Percentiles rank a stretch among this genome's conserved stretches.
phyloP scores from a whole-genome alignment of 2,888 invertebrate genomes.

The Machimus rusticus region DNA sequence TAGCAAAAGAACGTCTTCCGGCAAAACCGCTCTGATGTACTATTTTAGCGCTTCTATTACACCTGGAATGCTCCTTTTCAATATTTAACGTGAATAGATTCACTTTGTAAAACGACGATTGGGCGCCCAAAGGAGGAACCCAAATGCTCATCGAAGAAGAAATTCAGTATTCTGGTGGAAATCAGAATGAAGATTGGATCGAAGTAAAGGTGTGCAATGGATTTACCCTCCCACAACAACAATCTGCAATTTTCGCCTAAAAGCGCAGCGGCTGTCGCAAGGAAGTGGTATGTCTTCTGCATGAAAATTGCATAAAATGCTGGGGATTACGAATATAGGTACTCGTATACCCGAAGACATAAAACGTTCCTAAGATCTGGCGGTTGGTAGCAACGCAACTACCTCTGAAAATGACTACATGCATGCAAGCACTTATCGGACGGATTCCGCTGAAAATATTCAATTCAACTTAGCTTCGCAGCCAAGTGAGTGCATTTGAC shows the following conservation, averaged over 20 bases:
- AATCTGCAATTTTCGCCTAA: slow-evolving; percentile 34
- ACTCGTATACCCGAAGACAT: background rate
- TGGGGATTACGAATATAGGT: background rate
- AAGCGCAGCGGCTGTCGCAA: slow-evolving; percentile 2
- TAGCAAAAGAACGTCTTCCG: background rate
- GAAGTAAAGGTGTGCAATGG: slow-evolving; percentile 2
- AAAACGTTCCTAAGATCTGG: background rate
- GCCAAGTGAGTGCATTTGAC: slow-evolving; percentile 5
- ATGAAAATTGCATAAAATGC: slow-evolving; percentile 4
- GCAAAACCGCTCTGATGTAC: background rate
- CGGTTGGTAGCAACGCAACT: background rate
- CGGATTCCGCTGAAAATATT: background rate
- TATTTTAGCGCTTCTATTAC: background rate
- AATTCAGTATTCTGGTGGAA: background rate
- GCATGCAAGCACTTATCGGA: background rate
- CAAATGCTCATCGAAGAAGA: background rate
- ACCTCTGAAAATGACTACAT: background rate
- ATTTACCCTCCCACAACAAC: slow-evolving; percentile 25
- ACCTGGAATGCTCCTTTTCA: background rate
- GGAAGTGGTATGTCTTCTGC: slow-evolving; percentile 9
- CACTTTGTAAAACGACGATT: background rate
- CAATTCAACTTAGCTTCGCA: slow-evolving; percentile 16
- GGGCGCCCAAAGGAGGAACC: background rate
- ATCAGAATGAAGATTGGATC: slow-evolving; percentile 8
- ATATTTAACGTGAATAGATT: background rate